Base-by-base conservation (phyloP, 2,797 vertebrate species). In the Caiman crocodilus region DNA sequence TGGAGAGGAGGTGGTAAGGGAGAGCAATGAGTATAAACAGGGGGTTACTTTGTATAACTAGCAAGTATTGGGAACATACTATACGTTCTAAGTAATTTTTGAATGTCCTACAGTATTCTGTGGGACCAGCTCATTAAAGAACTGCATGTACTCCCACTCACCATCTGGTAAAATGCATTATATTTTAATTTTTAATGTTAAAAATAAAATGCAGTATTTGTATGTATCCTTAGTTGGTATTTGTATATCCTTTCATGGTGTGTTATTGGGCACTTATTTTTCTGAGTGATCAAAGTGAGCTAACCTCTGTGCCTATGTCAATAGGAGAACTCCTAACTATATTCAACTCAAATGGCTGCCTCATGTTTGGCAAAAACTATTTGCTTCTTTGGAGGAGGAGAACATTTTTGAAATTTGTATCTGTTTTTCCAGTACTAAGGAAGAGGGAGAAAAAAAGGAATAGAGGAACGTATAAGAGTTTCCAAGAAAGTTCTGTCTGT, bases 151-250 rank as follows among this genome's bases (percentile, higher is more conserved):
- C n/a, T n/a, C n/a, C n/a, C n/a, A n/a, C n/a, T n/a, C n/a, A n/a
- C n/a, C n/a, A n/a, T n/a, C n/a, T n/a, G n/a, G n/a, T n/a, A 21
- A 58, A 63, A 69, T 1, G 2, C 17, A 14, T 20, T 0, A 0
- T 0, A 0, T 35, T 88, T 76, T 26, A 55, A 75, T 77, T 82
- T 65, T 81, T 42, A 69, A 35, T 57, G 59, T 60, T 35, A 56
- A 79, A 82, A 69, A 16, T 18, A 5, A 28, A 60, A 3, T 8
- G 76, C 61, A 50, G 26, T 5, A 32, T 75, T 79, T 74, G 26
- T 69, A 82, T 18, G 0, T 4, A 28, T 21, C 12, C 16, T 23
- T n/a, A 28, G 1, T n/a, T 59, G 9, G 32, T 12, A 4, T 2
- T 1, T 7, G 57, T 15, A 2, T 21, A 59, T 59, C 58, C 58